Base-by-base conservation (phyloP, 2,113 vertebrate genomes). In the Anolis carolinensis region DNA sequence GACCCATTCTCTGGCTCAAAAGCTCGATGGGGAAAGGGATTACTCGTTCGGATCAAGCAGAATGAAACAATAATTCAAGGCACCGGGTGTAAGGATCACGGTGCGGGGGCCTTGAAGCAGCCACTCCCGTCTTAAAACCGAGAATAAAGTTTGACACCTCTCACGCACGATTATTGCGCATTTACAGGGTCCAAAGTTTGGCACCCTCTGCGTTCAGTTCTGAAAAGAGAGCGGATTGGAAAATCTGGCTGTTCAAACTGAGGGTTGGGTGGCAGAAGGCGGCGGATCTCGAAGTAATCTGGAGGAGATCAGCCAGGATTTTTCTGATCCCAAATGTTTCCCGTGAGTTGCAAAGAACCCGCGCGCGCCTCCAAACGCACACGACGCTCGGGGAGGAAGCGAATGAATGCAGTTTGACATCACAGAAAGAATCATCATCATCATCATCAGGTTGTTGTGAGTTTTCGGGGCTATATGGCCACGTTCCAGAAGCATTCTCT, bases 1-100 rank as follows among this genome's bases (percentile, higher is more conserved):
- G 25, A 21, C 76, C 20, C 83, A 81, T 83, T 89, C 70, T 86
- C 83, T 70, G 72, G 75, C 88, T 86, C 67, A 48, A 87, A 59
- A 30, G 27, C 73, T 59, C 27, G n/a, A 2, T n/a, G n/a, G n/a
- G n/a, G 39, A 65, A 18, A 86, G 30, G 30, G 36, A 65, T 32
- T 70, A 9, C 55, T 70, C 23, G 30, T 2, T 25, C 23, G 50
- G 13, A 80, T 21, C 32, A 36, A 63, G 48, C 34, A 67, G 23
- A 52, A 27, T 23, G 7, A 50, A 59, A 23, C 27, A 48, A 25
- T 10, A 30, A 11, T 30, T 10, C 52, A 14, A 5, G 5, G 23
- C 23, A 25, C n/a, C n/a, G 68, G 7, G n/a, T 1, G 68, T 11
- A 62, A 32, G 59, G 18, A 25, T 44, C 39, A 44, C 39, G 39